Evolutionary conservation across 37 sponge, comb jelly and placozoan genomes (phyloP).

Genomic region (Cliona cf. orientalis): DNA sequence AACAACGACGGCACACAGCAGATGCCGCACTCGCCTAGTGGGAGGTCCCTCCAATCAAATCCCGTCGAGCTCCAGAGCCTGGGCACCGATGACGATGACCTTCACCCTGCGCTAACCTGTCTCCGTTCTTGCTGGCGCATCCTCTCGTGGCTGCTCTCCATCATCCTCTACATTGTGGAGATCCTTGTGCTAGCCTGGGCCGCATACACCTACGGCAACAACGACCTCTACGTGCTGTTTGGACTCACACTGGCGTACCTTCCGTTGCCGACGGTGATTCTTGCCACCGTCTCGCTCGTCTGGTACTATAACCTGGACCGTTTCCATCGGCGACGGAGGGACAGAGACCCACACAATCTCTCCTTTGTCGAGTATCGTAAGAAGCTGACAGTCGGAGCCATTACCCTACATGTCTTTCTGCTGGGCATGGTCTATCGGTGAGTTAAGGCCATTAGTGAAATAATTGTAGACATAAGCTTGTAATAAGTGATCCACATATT

Average conservation of each 20-base stretch:
- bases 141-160: slow-evolving; percentile 30
- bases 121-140: not conserved
- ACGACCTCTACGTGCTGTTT: slow-evolving; percentile 24
- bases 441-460: not conserved
- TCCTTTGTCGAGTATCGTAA: slow-evolving; percentile 17
- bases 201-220: not conserved
- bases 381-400: slow-evolving; percentile 7
- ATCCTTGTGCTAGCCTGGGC: slow-evolving; percentile 29
- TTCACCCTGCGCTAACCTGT: not conserved
- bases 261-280: slow-evolving; percentile 4
- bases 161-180: slow-evolving; percentile 36
- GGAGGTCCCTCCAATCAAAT: not conserved
- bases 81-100: not conserved
- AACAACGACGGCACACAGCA: too few species aligned
- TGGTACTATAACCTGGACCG: slow-evolving; percentile 60
- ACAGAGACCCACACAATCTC: slow-evolving; percentile 28
- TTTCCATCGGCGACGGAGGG: slow-evolving; percentile 5
- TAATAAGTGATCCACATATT: not conserved
- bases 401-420: slow-evolving; percentile 24
- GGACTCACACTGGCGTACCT: slow-evolving; percentile 28
- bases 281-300: slow-evolving; percentile 27
- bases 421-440: slow-evolving; percentile 60
- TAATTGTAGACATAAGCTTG: not conserved
- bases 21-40: not conserved
- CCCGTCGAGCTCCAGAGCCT: not conserved